phyloP scores from a whole-genome alignment of 2,797 vertebrate species.

The Macropus fuliginosus region DNA sequence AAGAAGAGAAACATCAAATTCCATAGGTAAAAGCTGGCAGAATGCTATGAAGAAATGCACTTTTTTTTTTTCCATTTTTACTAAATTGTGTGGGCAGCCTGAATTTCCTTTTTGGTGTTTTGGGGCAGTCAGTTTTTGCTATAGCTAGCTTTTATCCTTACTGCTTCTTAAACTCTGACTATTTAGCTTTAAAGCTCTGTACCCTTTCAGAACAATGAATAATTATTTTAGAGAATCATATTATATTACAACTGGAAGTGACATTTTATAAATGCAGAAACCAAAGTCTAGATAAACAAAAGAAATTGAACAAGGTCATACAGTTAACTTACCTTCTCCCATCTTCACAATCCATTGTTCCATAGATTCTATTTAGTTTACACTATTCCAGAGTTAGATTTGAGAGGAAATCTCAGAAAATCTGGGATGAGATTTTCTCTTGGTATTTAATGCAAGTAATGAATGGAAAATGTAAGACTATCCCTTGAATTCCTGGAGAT shows the following conservation, averaged over 20 bases:
- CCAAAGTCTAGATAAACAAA: neutral
- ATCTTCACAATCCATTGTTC: neutral
- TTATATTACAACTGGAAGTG: neutral
- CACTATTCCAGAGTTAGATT: neutral
- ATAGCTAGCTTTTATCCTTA: neutral
- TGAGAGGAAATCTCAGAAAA: neutral
- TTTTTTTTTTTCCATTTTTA: neutral
- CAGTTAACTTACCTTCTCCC: neutral
- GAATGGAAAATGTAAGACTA: neutral
- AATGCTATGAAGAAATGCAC: neutral
- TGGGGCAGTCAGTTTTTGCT: neutral
- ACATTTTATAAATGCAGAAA: neutral
- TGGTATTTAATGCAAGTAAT: neutral
- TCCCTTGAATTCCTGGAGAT: neutral
- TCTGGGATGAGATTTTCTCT: neutral
- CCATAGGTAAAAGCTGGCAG: neutral
- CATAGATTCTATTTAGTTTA: neutral
- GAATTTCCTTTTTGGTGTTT: neutral
- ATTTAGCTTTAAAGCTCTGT: neutral
- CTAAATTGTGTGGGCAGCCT: neutral
- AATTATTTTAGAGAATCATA: neutral
- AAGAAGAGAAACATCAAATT: neutral
- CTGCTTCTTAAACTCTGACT: neutral
- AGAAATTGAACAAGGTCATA: neutral
- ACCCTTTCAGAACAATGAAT: neutral